Base-by-base conservation (phyloP, 2,113 vertebrate species). In the Zeus faber region DNA sequence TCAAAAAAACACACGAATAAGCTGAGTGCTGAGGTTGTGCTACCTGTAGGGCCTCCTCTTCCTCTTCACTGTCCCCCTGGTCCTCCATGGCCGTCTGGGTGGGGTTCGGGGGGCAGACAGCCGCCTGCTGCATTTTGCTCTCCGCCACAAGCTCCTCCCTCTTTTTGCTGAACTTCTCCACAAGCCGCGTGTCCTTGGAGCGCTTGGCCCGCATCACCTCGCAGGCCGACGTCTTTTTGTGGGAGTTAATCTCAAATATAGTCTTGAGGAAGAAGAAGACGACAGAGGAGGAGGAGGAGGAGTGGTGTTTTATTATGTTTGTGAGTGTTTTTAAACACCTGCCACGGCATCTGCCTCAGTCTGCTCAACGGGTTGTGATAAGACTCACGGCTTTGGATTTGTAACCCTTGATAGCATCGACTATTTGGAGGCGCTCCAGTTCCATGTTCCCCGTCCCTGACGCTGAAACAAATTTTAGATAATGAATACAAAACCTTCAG, bases 201-300 rank as follows among this genome's bases (percentile, higher is more conserved):
- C 96, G 89, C 74, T 97, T 98, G 0, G 89, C 83, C 0, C 93
- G 83, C 96, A 99, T 99, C 64, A 98, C 83, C 9, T 88, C 87
- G 21, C 93, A 87, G 66, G 93, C 92, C 0, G 22, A 21, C 0
- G 91, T 93, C 46, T 93, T 94, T 58, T 85, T 92, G 0, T 73
- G 93, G n/a, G 96, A 87, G 0, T 93, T 97, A 86, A 99, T 95
- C 86, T 99, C 97, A 7, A 99, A 99, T 74, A 99, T 97, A 1
- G 97, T 98, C 96, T 98, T 65, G 0, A 26, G 21, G 55, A 35
- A 21, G 3, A 8, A 13, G 52, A 23, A 4, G n/a, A n/a, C n/a
- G n/a, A n/a, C n/a, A n/a, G n/a, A n/a, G n/a, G 0, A 26, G 21
- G 55, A 35, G 20, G 3, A 8, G 10, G 52, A 23, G 3, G 7